phyloP scores from a whole-genome alignment of 1,140 invertebrate species.

The Anastrepha ludens region DNA sequence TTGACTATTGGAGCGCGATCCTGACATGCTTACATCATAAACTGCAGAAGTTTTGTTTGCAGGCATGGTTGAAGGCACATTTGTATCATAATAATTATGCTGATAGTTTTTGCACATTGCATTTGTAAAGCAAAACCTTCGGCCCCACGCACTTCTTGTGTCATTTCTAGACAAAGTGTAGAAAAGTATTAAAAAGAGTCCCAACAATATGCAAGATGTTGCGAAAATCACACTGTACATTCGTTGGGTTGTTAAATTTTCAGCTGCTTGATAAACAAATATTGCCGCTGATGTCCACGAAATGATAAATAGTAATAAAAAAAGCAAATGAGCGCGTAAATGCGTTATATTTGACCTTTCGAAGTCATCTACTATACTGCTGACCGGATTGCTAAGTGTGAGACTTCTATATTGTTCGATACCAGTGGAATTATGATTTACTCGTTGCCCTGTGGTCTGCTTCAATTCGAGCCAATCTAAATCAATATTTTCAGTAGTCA shows the following conservation, averaged over 20 bases:
- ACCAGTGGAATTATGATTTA: slow-evolving; percentile 58
- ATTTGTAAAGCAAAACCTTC: slow-evolving; percentile 56
- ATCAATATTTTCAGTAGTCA: slow-evolving; percentile 88
- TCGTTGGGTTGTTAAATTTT: slow-evolving; percentile 24
- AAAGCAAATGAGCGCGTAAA: slow-evolving; percentile 85
- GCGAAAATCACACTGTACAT: slow-evolving; percentile 84
- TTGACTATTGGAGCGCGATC: slow-evolving; percentile 79
- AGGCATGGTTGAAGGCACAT: slow-evolving; percentile 61
- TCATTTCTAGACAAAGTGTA: slow-evolving; percentile 90
- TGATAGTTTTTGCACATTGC: background rate
- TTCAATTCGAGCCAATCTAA: slow-evolving; percentile 84
- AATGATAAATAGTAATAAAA: slow-evolving; percentile 84
- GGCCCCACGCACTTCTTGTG: slow-evolving; percentile 83
- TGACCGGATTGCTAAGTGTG: slow-evolving; percentile 78
- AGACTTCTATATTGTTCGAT: slow-evolving; percentile 77
- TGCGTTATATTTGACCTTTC: slow-evolving; percentile 89
- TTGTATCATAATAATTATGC: slow-evolving; percentile 57
- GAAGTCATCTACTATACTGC: slow-evolving; percentile 86
- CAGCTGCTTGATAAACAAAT: slow-evolving; percentile 69
- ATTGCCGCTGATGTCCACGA: slow-evolving; percentile 85
- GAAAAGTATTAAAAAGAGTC: slow-evolving; percentile 89
- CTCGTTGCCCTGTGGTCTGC: slow-evolving; percentile 67
- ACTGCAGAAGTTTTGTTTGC: slow-evolving; percentile 65
- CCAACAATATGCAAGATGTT: slow-evolving; percentile 81
- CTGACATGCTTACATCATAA: slow-evolving; percentile 75